Evolutionary conservation across 2,113 vertebrate genomes (phyloP), one percentile per base, ranked within the genome.

Genomic region (Semnornis frantzii): DNA sequence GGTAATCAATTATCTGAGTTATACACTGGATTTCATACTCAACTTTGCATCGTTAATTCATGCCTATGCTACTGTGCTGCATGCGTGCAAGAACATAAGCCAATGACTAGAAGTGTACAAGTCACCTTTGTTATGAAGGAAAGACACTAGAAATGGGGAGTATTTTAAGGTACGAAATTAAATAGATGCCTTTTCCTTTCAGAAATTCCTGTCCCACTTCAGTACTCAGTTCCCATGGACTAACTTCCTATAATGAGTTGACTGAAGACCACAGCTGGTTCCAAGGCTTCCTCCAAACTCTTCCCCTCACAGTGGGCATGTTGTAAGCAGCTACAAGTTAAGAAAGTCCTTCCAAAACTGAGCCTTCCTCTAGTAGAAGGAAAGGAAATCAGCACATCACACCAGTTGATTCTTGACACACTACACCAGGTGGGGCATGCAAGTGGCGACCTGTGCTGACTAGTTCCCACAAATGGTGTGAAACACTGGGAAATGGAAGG

Each of bases 361-460:
- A n/a, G 50, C 21, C 44, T 80, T 33, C 15, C 58, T 71, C 55
- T 37, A 31, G 23, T 33, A 77, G 33, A 46, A 33, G 14, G 42
- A 37, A 78, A 77, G 14, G 15, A 58, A 48, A 54, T n/a, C 74
- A 71, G 46, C 44, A 81, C 0, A 0, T 15, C 24, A 15, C 16
- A 39, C 5, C 34, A 77, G 18, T 33, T 24, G 44, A 66, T 15
- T 34, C 15, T 57, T 14, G 5, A 57, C 30, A 57, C 2, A 3
- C 24, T 18, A 1, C 0, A 0, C 39, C 3, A 8, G 34, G 34
- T 24, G 4, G 64, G 42, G 21, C 21, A 46, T 8, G 3, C 3
- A 15, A 12, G n/a, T 10, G 33, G 48, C 30, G 12, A 20, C 27
- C 48, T 64, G 30, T 33, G 31, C 33, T 87, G 68, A 58, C 37